Base-by-base conservation (phyloP, 2,888 invertebrate species). In the Erpobdella octoculata region DNA sequence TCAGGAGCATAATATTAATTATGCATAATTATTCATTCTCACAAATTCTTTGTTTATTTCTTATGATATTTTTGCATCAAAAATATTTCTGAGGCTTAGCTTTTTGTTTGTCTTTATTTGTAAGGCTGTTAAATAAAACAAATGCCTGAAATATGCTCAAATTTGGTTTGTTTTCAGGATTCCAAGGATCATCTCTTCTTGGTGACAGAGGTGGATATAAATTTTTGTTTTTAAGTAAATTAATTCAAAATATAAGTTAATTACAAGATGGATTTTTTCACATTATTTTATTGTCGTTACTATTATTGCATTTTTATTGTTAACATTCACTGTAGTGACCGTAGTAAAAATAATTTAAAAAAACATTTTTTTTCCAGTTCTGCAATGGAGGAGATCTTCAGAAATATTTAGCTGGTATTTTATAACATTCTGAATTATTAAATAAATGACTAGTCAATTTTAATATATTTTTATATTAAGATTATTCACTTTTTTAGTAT, bases 381-480 rank as follows among this genome's bases (percentile, higher is more conserved):
- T 67, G 67, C 46, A 67, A 67, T 41, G 38, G 46, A 28, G 67
- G 67, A 46, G 67, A 67, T n/a, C 41, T 67, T n/a, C 46, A 67
- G 25, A 37, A 46, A 46, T 67, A 67, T 41, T 67, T 38, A 31
- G 31, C 38, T 25, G 28, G 46, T 65, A 21, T 37, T 35, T 64
- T 33, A 15, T 18, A 58, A 58, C 8, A 58, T 58, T 41, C 12
- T 18, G 18, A 12, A 41, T 18, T 41, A 12, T 41, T 15, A 12
- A 18, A 41, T 15, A n/a, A n/a, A n/a, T n/a, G n/a, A n/a, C n/a
- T n/a, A n/a, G n/a, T n/a, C n/a, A n/a, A n/a, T n/a, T n/a, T n/a
- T n/a, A n/a, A n/a, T n/a, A n/a, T n/a, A n/a, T n/a, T n/a, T n/a
- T n/a, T n/a, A n/a, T n/a, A n/a, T n/a, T n/a, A n/a, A n/a, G n/a